Base-by-base conservation (phyloP, 2,113 vertebrate genomes). In the Cololabis saira region DNA sequence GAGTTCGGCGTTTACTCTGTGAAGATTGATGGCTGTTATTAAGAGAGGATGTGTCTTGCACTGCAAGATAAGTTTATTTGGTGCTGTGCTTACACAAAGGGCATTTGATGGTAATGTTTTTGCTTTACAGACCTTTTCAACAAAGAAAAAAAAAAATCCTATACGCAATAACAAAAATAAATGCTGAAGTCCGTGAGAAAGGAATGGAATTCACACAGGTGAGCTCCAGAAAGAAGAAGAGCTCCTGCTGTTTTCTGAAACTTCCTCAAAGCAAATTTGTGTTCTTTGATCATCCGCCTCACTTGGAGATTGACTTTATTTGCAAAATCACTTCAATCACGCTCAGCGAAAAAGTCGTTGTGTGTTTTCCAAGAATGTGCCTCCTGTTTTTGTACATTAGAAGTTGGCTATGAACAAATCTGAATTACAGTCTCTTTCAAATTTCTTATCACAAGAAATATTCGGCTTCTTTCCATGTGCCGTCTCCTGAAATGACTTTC, bases 11-110 rank as follows among this genome's bases (percentile, higher is more conserved):
- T 79, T 76, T 59, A 62, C 62, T 51, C 61, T 40, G 81, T 49
- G 42, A 65, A 73, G 71, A 80, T 72, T 51, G 74, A 84, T 78
- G 71, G 61, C 63, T 74, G 81, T 74, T 74, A 78, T 75, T 86
- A 77, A 84, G 63, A 52, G 53, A 5, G 43, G 47, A 61, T 13
- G 11, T 27, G 59, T 55, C 56, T 67, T 49, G 41, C 68, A 63
- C 62, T 5, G 59, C 61, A 18, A 57, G 62, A 74, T 79, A 73
- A n/a, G 56, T 81, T 67, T 51, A 74, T 83, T 70, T 63, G 4
- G 10, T 49, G 61, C 42, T 40, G 18, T 15, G 63, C 22, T 18
- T 30, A 61, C 57, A 64, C 44, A 16, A 67, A 4, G 22, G 45
- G 30, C 61, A 71, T 76, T 71, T 61, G 64, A 76, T 67, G 58